phyloP scores from a whole-genome alignment of 1,140 invertebrate species.

The Batillaria attramentaria region DNA sequence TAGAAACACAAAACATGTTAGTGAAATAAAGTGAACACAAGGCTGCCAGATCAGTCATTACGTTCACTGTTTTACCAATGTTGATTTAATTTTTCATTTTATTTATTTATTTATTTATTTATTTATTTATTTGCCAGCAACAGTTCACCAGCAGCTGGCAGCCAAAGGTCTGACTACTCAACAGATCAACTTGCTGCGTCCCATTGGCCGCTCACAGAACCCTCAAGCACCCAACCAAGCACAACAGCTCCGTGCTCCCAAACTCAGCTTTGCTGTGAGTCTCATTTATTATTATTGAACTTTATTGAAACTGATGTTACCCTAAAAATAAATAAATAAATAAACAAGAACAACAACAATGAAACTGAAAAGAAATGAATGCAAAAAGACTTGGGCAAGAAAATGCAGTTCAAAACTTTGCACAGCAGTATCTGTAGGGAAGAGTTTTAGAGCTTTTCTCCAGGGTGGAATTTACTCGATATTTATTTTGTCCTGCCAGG shows the following conservation, averaged over 20 bases:
- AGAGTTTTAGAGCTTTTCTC: not conserved
- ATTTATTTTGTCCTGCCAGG: conserved; percentile 1
- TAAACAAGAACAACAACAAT: not conserved
- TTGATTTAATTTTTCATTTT: not conserved
- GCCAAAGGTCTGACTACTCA: conserved; percentile 58
- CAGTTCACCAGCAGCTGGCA: conserved; percentile 57
- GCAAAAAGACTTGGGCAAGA: too few relatives aligned
- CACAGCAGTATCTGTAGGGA: too few relatives aligned
- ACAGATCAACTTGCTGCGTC: conserved; percentile 70
- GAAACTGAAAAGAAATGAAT: not conserved
- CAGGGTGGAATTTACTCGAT: not conserved
- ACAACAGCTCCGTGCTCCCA: conserved; percentile 49
- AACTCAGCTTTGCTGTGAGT: conserved; percentile 34
- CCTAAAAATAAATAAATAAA: not conserved
- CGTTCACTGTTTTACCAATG: not conserved
- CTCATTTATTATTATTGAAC: not conserved
- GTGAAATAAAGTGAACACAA: not conserved
- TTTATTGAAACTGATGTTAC: too few relatives aligned
- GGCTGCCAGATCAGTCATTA: not conserved
- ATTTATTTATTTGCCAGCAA: conserved; percentile 17
- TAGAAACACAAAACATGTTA: not conserved
- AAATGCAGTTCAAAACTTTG: too few relatives aligned
- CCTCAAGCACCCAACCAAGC: conserved; percentile 43
- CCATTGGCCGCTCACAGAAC: conserved; percentile 72
- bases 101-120: not conserved